Evolutionary conservation across 2,888 invertebrate species (phyloP), one percentile per base, ranked within the genome.

Genomic region (Geotrupes spiniger): DNA sequence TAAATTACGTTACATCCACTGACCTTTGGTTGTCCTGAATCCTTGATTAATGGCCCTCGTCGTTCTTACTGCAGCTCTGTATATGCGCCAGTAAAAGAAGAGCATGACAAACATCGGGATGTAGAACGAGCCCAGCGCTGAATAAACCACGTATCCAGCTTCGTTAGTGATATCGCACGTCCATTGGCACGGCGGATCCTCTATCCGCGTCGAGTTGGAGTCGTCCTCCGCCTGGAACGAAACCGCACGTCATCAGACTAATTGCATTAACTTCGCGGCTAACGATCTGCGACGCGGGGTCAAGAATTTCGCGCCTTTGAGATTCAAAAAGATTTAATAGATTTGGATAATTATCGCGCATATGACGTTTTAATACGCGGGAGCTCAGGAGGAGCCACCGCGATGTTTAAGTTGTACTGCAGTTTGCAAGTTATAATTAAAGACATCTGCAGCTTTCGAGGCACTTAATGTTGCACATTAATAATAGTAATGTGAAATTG

Each of bases 31-130:
- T 47, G 91, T 92, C 60, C 90, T 81, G 69, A 91, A 92, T 54
- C 92, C 91, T 70, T 90, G 92, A 75, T 92, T 92, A 66, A 93
- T 93, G 50, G 92, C 92, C 62, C 86, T 84, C n/a, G 92, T 93
- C 15, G 93, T 92, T 58, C 90, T 84, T 9, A 92, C 89, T 17
- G 97, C 98, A 2, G 96, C 94, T 58, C 89, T 83, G 76, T 96
- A 97, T 63, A 97, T 97, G 62, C 92, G 81, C 89, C 94, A 94
- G 74, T 97, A 97, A 80, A 97, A 96, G 80, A 95, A 96, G 63
- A 95, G 80, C 92, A 97, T 97, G 59, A 97, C 92, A 63, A 94
- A 85, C 93, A 95, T 95, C 29, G 97, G 97, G 64, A 96, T 87
- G 76, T 92, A 97, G 82, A 97, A 97, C 55, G 95, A 95, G n/a